These are phyloP conservation scores for Coryphaenoides rupestris DNA, from an alignment of 2,113 vertebrate species.

Conservation along the genomic window DNA sequence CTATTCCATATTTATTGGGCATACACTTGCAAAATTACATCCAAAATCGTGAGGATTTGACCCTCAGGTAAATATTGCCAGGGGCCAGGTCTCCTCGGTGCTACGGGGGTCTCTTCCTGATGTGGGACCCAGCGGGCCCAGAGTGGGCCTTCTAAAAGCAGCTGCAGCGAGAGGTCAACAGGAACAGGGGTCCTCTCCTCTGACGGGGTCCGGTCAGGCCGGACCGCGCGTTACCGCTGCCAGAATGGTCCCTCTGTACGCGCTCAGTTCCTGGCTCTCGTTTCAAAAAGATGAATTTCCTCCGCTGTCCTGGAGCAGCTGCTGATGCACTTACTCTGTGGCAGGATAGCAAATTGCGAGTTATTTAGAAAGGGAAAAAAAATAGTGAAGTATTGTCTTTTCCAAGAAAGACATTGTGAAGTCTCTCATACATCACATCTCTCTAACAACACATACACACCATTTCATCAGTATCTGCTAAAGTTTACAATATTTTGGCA, in stretches of 20 bases:
- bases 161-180: constrained; percentile 42
- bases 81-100: no score
- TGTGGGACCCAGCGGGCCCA: constrained; percentile 53
- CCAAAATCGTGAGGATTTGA: no score
- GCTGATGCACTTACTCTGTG: constrained; percentile 54
- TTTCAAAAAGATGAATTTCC: constrained; percentile 53
- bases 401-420: constrained; percentile 28
- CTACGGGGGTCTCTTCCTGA: no score
- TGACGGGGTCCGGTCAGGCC: constrained; percentile 36
- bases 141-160: constrained; percentile 41
- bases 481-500: constrained; percentile 58
- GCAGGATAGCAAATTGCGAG: constrained; percentile 51
- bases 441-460: constrained; percentile 20
- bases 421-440: constrained; percentile 36
- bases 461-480: constrained; percentile 59
- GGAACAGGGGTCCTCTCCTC: constrained; percentile 41
- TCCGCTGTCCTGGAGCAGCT: constrained; percentile 51
- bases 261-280: constrained; percentile 50
- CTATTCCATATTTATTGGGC: no score
- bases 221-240: constrained; percentile 38
- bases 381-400: constrained; percentile 39
- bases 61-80: no score
- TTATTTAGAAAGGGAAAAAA: no score
- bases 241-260: constrained; percentile 53
- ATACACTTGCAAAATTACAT: no score